phyloP scores from a whole-genome alignment of 2,797 vertebrate genomes.

The Helicolenus hilgendorfi region DNA sequence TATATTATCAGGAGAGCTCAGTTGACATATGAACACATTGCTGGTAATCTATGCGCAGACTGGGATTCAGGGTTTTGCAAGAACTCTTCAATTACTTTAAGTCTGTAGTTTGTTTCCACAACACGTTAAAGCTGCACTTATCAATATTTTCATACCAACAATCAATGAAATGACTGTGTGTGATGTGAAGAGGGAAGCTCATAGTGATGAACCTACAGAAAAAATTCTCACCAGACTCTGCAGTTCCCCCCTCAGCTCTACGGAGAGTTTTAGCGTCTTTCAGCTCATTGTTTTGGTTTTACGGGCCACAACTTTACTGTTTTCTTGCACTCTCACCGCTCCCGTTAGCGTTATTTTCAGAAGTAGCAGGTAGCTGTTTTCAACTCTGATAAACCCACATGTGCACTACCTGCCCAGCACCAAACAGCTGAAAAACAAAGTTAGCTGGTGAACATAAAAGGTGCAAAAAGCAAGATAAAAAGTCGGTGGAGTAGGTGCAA shows the following conservation, averaged over 20 bases:
- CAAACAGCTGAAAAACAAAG: not conserved
- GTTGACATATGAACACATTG: not conserved
- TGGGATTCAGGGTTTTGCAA: not conserved
- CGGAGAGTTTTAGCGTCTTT: not conserved
- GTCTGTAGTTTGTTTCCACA: not conserved
- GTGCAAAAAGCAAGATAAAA: not conserved
- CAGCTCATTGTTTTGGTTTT: not conserved
- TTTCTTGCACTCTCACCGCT: not conserved
- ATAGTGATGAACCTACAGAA: not conserved
- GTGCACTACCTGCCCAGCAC: not conserved
- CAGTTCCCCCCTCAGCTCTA: too few species aligned
- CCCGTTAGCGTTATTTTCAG: not conserved
- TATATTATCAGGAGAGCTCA: not conserved
- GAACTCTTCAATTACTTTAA: not conserved
- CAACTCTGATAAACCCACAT: not conserved
- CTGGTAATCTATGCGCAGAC: not conserved
- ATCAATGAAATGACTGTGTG: not conserved
- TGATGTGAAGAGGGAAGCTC: not conserved
- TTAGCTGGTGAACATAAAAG: not conserved
- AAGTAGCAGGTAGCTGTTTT: not conserved
- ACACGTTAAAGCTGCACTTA: not conserved
- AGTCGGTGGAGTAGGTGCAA: too few species aligned
- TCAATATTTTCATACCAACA: not conserved
- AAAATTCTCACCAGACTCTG: not conserved
- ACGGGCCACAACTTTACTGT: accelerated